phyloP scores from a whole-genome alignment of 2,888 invertebrate genomes.

The Ophioninae sp. region DNA sequence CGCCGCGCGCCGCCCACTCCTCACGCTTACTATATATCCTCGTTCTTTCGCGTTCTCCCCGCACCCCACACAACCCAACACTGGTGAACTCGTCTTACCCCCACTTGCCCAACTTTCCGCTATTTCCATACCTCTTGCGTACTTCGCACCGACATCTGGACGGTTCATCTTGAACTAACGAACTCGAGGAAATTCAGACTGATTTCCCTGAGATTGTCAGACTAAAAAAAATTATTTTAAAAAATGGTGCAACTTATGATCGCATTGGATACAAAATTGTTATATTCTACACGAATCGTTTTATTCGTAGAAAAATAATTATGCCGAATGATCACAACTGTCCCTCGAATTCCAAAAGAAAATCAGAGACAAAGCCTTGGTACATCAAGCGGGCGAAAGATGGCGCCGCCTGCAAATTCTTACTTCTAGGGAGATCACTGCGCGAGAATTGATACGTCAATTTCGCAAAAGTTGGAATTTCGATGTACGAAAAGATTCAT shows the following conservation, averaged over 20 bases:
- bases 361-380: too few species aligned
- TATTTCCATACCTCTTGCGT: neutral
- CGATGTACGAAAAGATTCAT: constrained; percentile 20
- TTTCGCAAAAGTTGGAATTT: neutral
- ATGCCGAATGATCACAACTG: too few species aligned
- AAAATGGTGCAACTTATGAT: too few species aligned
- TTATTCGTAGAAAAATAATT: too few species aligned
- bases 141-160: neutral
- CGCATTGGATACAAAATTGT: too few species aligned
- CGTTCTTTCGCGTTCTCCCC: constrained; percentile 29
- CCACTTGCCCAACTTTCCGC: neutral
- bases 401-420: too few species aligned
- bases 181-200: neutral
- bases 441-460: constrained; percentile 7
- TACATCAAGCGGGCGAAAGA: too few species aligned
- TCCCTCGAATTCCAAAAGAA: too few species aligned
- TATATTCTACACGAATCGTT: too few species aligned
- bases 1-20: constrained; percentile 53
- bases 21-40: constrained; percentile 51
- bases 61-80: constrained; percentile 6
- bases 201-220: too few species aligned
- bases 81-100: constrained; percentile 13
- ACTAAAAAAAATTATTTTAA: too few species aligned
- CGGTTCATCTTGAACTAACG: neutral
- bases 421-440: too few species aligned